Base-by-base conservation (phyloP, 2,113 vertebrate species). In the Cynopterus brachyotis region DNA sequence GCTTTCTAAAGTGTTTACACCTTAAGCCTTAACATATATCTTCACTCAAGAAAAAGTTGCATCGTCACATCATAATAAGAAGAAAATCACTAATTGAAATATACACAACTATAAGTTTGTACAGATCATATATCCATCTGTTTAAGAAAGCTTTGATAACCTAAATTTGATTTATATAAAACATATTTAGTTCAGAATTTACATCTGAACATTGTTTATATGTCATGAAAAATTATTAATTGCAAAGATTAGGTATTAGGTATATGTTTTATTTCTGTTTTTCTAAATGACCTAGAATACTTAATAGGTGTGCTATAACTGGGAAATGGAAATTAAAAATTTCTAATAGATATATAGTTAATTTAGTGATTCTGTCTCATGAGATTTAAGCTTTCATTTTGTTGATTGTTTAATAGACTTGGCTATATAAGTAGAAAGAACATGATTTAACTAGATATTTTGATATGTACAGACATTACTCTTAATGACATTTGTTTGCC, bases 31-130 rank as follows among this genome's bases (percentile, higher is more conserved):
- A 96, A 92, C 47, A 30, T 64, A 47, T 55, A 66, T 90, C 62
- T 94, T 96, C 86, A 97, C 55, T 98, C 70, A 95, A 81, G 96
- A 47, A 47, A 90, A 32, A 53, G 22, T 85, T 96, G 80, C 90
- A 81, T 93, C 91, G 40, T 96, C 32, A 73, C 96, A 86, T 95
- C 86, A 55, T 80, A 96, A 79, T 81, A 91, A 15, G 50, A 50
- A 50, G 50, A 75, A 97, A 83, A 89, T 86, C 20, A 86, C 72
- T 64, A 53, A 93, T 95, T 97, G 95, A 47, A 70, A 96, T 86
- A 97, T 85, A 89, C 95, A 97, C 83, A 70, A 97, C 96, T 97
- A 67, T 97, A 97, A 97, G 92, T 92, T 98, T 97, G 88, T 97
- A 96, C 13, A 94, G 85, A 92, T 86, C 50, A 86, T 70, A 96